A percentile compares a stretch with the other conserved stretches of the same genome.
These are phyloP conservation scores for Bryconaethiops microstoma DNA, from an alignment of 2,797 vertebrate species.

Conservation along the genomic window DNA sequence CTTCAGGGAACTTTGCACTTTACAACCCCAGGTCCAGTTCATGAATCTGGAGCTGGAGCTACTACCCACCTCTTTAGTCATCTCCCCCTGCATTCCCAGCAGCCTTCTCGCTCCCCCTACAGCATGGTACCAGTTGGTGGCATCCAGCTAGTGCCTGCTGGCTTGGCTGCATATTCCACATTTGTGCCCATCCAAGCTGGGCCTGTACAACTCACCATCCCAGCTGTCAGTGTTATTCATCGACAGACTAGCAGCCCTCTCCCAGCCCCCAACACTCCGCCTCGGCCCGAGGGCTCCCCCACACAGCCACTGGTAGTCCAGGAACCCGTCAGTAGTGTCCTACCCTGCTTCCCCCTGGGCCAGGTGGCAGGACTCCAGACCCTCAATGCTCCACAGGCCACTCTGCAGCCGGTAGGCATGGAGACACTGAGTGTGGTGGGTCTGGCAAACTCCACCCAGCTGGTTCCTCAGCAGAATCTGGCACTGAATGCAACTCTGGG, in stretches of 20 bases:
- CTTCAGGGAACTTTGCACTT: slow-evolving; percentile 71
- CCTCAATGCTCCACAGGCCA: slow-evolving; percentile 69
- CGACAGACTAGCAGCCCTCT: slow-evolving; percentile 79
- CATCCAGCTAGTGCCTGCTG: slow-evolving; percentile 90
- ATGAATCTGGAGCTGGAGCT: slow-evolving; percentile 66
- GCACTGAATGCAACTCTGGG: slow-evolving; percentile 89
- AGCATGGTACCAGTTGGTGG: slow-evolving; percentile 91
- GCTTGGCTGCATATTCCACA: slow-evolving; percentile 91
- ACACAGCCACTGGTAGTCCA: slow-evolving; percentile 76
- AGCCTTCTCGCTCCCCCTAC: slow-evolving; percentile 84
- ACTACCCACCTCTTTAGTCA: slow-evolving; percentile 93
- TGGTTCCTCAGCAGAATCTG: slow-evolving; percentile 82
- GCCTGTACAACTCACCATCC: slow-evolving; percentile 92
- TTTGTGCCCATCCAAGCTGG: slow-evolving; percentile 92
- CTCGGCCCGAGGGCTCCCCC: slow-evolving; percentile 66
- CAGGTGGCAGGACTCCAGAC: slow-evolving; percentile 84
- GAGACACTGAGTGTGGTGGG: slow-evolving; percentile 89
- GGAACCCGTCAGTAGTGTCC: slow-evolving; percentile 79
- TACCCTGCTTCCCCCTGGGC: slow-evolving; percentile 91
- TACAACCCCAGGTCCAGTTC: slow-evolving; percentile 60
- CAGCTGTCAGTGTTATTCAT: slow-evolving; percentile 90
- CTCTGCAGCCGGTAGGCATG: slow-evolving; percentile 83
- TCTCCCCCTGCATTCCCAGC: slow-evolving; percentile 95
- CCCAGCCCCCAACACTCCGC: slow-evolving; percentile 64
- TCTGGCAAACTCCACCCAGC: slow-evolving; percentile 81